Evolutionary conservation across 2,888 invertebrate genomes (phyloP).

Genomic region (Pinctada fucata): DNA sequence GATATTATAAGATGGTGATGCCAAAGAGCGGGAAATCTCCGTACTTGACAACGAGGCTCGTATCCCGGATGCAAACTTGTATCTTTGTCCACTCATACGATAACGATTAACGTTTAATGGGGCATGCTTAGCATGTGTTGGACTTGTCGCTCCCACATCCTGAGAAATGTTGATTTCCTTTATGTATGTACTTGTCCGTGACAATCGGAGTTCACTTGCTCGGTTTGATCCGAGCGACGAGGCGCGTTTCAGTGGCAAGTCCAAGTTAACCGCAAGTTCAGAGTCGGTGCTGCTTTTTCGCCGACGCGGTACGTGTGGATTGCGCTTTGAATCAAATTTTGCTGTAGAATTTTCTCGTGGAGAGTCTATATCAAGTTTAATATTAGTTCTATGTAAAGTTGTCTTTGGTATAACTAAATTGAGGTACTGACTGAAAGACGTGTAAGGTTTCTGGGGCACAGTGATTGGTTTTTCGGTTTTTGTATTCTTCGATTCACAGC

Average conservation of each 20-base stretch:
- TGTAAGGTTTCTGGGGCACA: constrained; percentile 6
- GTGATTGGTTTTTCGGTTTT: background rate
- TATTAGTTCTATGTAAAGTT: constrained; percentile 19
- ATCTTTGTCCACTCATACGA: constrained; percentile 10
- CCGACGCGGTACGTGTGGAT: constrained; percentile 3
- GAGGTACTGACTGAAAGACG: constrained; percentile 26
- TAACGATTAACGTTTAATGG: background rate
- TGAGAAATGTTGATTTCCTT: constrained; percentile 6
- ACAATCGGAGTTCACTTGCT: constrained; percentile 10
- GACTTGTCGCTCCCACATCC: constrained; percentile 4
- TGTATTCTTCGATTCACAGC: background rate
- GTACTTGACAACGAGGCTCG: constrained; percentile 1
- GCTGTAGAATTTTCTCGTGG: constrained; percentile 31
- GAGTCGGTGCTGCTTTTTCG: constrained; percentile 20
- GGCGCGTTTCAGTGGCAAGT: background rate
- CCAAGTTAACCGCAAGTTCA: background rate
- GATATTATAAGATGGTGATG: background rate
- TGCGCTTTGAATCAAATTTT: constrained; percentile 32
- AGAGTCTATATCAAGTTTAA: constrained; percentile 27
- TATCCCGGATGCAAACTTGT: constrained; percentile 1
- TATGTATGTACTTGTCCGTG: constrained; percentile 22
- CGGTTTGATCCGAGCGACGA: constrained; percentile 13
- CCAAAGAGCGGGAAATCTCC: background rate
- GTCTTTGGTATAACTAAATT: constrained; percentile 35
- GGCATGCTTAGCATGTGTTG: constrained; percentile 7